A percentile compares a stretch with the other conserved stretches of the same genome.
Evolutionary conservation across 1,140 invertebrate genomes (phyloP).

Genomic region (Nebria ingens): DNA sequence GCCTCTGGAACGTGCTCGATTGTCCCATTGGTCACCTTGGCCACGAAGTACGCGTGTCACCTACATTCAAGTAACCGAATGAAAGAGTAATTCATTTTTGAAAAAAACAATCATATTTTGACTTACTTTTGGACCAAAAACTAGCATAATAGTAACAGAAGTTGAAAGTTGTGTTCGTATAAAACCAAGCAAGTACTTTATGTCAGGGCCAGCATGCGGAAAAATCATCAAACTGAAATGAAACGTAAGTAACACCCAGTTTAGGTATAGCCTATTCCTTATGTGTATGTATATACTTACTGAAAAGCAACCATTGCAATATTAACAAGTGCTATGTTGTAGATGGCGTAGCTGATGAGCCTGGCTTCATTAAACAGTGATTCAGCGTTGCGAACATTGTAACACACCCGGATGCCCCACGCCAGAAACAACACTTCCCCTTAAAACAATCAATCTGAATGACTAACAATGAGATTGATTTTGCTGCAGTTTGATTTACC

Average conservation of each 20-base stretch:
- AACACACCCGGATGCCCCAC: conserved; percentile 85
- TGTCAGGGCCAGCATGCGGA: conserved; percentile 74
- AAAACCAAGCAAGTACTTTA: conserved; percentile 80
- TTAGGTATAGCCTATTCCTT: neutral
- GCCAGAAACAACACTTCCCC: conserved; percentile 80
- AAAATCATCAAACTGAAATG: conserved; percentile 67
- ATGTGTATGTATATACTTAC: conserved; percentile 51
- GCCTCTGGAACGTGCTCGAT: conserved; percentile 61
- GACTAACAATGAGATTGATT: no score
- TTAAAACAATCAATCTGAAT: no score
- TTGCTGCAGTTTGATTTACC: no score
- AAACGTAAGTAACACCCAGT: conserved; percentile 7
- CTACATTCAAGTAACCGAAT: no score
- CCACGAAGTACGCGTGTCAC: conserved; percentile 67
- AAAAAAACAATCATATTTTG: neutral
- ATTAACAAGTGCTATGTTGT: conserved; percentile 87
- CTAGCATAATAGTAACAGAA: conserved; percentile 68
- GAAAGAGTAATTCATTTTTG: neutral
- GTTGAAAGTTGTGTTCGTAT: conserved; percentile 79
- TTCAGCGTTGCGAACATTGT: conserved; percentile 82
- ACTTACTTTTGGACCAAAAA: conserved; percentile 76
- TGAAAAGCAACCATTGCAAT: conserved; percentile 82
- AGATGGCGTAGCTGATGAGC: conserved; percentile 85
- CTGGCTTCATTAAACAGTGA: conserved; percentile 86
- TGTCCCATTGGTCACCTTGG: conserved; percentile 79